Conservation (phyloP, 2,797 vertebrate genomes). For the Protosalanx chinensis region DNA sequence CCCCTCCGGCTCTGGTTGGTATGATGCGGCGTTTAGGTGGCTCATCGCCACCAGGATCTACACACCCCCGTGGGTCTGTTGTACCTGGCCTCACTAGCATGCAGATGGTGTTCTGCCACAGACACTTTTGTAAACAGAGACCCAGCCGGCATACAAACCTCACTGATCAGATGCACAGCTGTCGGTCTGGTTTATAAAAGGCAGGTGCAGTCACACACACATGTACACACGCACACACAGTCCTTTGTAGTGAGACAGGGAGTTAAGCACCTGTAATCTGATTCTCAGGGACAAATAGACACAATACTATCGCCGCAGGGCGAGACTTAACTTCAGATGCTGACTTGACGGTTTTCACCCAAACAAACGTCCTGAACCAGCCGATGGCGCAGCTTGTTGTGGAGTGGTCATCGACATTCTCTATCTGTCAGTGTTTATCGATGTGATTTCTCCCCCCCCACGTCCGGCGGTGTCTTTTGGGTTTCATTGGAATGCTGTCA, state of each 20-base stretch:
- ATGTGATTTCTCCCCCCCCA: constrained; percentile 12
- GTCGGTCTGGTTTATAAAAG: constrained; percentile 38
- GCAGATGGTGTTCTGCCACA: neutral
- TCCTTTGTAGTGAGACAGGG: constrained; percentile 24
- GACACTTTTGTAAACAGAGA: neutral
- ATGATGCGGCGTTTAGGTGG: neutral
- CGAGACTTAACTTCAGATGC: neutral
- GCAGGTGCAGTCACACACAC: constrained; percentile 12
- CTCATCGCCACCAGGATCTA: neutral
- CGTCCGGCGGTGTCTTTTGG: constrained; percentile 60
- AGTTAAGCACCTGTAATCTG: constrained; percentile 29
- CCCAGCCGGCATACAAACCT: constrained; percentile 13
- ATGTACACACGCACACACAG: constrained; percentile 8
- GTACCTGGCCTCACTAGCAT: neutral
- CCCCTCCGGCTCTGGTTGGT: neutral
- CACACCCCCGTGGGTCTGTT: no score
- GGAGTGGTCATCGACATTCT: constrained; percentile 42
- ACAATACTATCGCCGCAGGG: constrained; percentile 2
- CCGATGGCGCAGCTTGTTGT: constrained; percentile 16
- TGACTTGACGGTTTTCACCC: neutral
- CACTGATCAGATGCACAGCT: constrained; percentile 29
- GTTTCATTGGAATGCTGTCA: constrained; percentile 57
- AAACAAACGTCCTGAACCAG: neutral
- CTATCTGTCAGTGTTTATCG: neutral
- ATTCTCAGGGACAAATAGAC: constrained; percentile 12